These are phyloP conservation scores for Drosophila lacicola DNA, from an alignment of 2,888 invertebrate species.

Conservation along the genomic window DNA sequence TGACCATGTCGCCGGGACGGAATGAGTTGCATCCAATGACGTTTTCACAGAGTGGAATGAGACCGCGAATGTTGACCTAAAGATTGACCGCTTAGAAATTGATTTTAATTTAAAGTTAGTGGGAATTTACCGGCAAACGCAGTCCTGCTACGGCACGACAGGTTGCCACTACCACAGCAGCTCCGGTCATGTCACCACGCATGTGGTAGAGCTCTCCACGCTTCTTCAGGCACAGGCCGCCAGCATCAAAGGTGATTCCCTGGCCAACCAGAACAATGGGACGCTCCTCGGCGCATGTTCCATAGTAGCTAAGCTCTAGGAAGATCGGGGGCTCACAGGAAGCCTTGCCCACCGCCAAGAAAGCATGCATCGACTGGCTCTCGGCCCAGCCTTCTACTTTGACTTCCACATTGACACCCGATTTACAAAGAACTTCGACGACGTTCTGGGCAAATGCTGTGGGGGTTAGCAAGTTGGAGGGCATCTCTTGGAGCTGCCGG, in stretches of 20 bases:
- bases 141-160: conserved; percentile 90
- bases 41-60: conserved; percentile 92
- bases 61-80: conserved; percentile 88
- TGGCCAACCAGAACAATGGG: conserved; percentile 91
- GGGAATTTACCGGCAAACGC: conserved; percentile 86
- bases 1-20: conserved; percentile 92
- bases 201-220: conserved; percentile 85
- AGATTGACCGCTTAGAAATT: not conserved
- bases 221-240: conserved; percentile 90
- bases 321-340: conserved; percentile 92
- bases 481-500: conserved; percentile 91
- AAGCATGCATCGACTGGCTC: conserved; percentile 91
- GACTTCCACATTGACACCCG: conserved; percentile 82
- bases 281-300: conserved; percentile 87
- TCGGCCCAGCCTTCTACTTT: conserved; percentile 89
- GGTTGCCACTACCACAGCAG: conserved; percentile 91
- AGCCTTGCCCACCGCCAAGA: conserved; percentile 91
- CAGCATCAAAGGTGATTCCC: conserved; percentile 89
- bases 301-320: conserved; percentile 91
- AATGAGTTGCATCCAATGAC: conserved; percentile 91
- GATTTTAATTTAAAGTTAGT: too few species aligned
- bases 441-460: conserved; percentile 91
- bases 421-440: conserved; percentile 79
- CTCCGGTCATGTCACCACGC: conserved; percentile 95
- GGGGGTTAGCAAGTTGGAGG: conserved; percentile 92